Conservation (phyloP, 1,140 invertebrate genomes). For the Anthonomus grandis region DNA sequence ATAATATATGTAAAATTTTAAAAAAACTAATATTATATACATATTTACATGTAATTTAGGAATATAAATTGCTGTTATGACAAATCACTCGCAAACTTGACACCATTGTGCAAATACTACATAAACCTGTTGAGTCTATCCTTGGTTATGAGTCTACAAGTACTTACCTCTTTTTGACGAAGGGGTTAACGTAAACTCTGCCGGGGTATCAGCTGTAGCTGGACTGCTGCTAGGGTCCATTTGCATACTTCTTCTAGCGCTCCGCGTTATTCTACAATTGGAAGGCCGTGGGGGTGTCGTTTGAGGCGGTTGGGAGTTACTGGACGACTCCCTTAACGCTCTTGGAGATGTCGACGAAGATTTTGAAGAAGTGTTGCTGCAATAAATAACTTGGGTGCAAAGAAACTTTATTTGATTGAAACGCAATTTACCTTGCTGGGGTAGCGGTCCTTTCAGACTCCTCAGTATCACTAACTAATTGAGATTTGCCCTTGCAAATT, state of each 20-base stretch:
- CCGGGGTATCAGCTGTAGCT: slow-evolving; percentile 42
- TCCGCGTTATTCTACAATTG: slow-evolving; percentile 39
- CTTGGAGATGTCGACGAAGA: slow-evolving; percentile 41
- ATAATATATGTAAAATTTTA: no score
- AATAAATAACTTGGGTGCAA: no score
- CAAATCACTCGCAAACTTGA: no score
- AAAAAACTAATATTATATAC: no score
- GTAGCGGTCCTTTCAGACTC: slow-evolving; percentile 45
- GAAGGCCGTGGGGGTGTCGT: slow-evolving; percentile 16
- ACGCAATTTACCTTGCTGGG: slow-evolving; percentile 19
- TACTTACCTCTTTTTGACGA: slow-evolving; percentile 35
- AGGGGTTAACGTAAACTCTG: slow-evolving; percentile 41
- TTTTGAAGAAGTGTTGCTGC: slow-evolving; percentile 1
- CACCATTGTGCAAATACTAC: no score
- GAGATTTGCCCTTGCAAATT: slow-evolving; percentile 64
- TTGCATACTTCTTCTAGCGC: slow-evolving; percentile 45
- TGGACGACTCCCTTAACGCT: slow-evolving; percentile 32
- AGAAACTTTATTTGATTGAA: slow-evolving; percentile 1
- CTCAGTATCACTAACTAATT: slow-evolving; percentile 51
- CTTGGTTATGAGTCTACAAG: no score
- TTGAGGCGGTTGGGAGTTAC: not conserved
- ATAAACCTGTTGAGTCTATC: no score
- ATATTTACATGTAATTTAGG: no score
- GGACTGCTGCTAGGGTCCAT: slow-evolving; percentile 45
- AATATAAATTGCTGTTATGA: no score